Conservation (phyloP, 2,888 invertebrate genomes). For the Hybos culiciformis region DNA sequence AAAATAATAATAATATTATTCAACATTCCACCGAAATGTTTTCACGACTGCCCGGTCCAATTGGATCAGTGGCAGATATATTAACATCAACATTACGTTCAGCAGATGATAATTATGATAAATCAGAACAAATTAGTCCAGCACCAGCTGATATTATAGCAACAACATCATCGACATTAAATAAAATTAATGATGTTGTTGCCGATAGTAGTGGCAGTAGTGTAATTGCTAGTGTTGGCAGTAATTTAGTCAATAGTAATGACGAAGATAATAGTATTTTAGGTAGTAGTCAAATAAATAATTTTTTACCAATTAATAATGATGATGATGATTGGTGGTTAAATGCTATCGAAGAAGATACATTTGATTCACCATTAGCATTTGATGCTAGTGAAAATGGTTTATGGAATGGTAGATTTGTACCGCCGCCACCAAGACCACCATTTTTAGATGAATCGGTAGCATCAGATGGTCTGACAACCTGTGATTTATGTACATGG, state of each 20-base stretch:
- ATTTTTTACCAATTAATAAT: slow-evolving; percentile 15
- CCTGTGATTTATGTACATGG: slow-evolving; percentile 62
- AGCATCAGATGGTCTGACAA: slow-evolving; percentile 53
- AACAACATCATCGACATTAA: slow-evolving; percentile 13
- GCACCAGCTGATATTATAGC: neutral
- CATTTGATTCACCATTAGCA: slow-evolving; percentile 35
- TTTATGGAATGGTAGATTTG: slow-evolving; percentile 40
- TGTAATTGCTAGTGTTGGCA: neutral
- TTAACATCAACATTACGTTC: slow-evolving; percentile 5
- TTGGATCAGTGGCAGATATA: slow-evolving; percentile 19
- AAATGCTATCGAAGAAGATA: slow-evolving; percentile 35
- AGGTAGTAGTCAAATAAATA: slow-evolving; percentile 3
- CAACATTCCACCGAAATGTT: slow-evolving; percentile 25
- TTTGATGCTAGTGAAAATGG: slow-evolving; percentile 36
- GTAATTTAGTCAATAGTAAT: slow-evolving; percentile 15
- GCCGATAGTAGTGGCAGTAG: slow-evolving; percentile 16
- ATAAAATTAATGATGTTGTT: slow-evolving; percentile 15
- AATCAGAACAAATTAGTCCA: neutral
- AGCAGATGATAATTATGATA: slow-evolving; percentile 4
- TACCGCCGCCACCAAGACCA: slow-evolving; percentile 54
- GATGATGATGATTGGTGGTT: slow-evolving; percentile 34
- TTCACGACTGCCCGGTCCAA: slow-evolving; percentile 28
- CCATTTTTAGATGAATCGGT: slow-evolving; percentile 49
- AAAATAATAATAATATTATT: too few relatives aligned
- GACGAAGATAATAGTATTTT: slow-evolving; percentile 15